phyloP scores from a whole-genome alignment of 2,797 vertebrate genomes.

The Microctenopoma lineatum region DNA sequence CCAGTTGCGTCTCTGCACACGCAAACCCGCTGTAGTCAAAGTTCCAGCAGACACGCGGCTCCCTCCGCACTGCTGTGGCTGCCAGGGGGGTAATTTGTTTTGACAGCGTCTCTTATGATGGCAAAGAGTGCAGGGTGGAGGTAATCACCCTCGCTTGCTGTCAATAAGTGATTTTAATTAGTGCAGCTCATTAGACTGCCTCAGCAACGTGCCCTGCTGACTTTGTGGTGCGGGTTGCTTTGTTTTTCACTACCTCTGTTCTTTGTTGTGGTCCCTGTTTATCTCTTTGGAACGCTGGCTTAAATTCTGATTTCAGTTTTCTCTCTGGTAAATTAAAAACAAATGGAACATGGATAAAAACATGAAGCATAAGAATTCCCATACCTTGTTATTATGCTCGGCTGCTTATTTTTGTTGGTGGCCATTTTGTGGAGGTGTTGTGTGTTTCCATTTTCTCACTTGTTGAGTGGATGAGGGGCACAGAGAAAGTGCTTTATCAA shows the following conservation, averaged over 20 bases:
- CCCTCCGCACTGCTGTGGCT: conserved; percentile 33
- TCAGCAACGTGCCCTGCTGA: conserved; percentile 73
- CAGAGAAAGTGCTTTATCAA: conserved; percentile 64
- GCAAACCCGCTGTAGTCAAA: conserved; percentile 32
- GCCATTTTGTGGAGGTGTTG: conserved; percentile 44
- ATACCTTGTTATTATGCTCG: neutral
- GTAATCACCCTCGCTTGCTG: conserved; percentile 82
- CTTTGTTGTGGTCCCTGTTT: conserved; percentile 52
- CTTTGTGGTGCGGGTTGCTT: conserved; percentile 56
- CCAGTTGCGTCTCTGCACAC: conserved; percentile 28
- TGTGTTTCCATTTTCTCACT: conserved; percentile 54
- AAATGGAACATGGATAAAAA: conserved; percentile 10
- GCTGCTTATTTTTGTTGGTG: conserved; percentile 10
- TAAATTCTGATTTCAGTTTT: conserved; percentile 33
- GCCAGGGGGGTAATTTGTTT: conserved; percentile 79
- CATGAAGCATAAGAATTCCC: neutral
- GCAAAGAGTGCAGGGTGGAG: conserved; percentile 75
- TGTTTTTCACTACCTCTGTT: conserved; percentile 57
- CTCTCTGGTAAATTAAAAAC: conserved; percentile 31
- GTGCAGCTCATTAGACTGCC: conserved; percentile 81
- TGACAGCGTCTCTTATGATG: conserved; percentile 81
- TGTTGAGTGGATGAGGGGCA: conserved; percentile 53
- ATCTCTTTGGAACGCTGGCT: conserved; percentile 25
- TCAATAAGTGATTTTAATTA: conserved; percentile 88
- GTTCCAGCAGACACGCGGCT: conserved; percentile 32